Base-by-base conservation (phyloP, 92 coral and sea anemone genomes). In the Umimayanthus chanpuru region DNA sequence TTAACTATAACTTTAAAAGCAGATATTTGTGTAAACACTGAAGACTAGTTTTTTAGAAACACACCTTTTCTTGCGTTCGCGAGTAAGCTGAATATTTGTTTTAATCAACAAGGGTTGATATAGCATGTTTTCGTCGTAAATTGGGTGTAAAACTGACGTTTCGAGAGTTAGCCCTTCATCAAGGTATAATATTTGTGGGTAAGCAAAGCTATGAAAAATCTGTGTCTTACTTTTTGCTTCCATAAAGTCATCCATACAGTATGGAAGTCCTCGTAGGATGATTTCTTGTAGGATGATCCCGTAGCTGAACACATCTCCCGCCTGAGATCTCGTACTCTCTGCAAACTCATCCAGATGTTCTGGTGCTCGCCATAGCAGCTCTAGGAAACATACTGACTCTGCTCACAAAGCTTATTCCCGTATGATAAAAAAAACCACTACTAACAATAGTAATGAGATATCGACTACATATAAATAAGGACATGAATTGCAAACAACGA, bases 211-310 rank as follows among this genome's bases (percentile, higher is more conserved):
- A 11, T 56, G 65, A 56, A 56, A 5, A 5, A 32, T 16, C 28
- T 23, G 2, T 21, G 14, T 44, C 87, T 58, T 93, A 95, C 98
- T 89, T 79, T 90, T 95, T 28, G 93, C 93, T 32, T 95, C 98
- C 89, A 93, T 92, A 71, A 89, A 92, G 68, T 96, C 93, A 75
- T 94, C 89, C 87, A 78, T 87, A 68, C 94, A 88, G 70, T 93
- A 96, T 6, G 98, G 98, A 25, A 93, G 93, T 73, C 93, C 95
- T 82, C 98, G 74, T 3, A 96, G 92, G 41, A 93, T 88, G 85
- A 96, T 93, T 75, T 96, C 98, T 66, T 96, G 98, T 36, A 95
- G 88, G 58, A 96, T 92, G 26, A 96, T 95, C 6, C 95, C 98
- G 89, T 92, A 96, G 61, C 98, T 92, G 90, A 91, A 96, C 26